Conservation (phyloP, 2,113 vertebrate genomes). For the Microtus ochrogaster region DNA sequence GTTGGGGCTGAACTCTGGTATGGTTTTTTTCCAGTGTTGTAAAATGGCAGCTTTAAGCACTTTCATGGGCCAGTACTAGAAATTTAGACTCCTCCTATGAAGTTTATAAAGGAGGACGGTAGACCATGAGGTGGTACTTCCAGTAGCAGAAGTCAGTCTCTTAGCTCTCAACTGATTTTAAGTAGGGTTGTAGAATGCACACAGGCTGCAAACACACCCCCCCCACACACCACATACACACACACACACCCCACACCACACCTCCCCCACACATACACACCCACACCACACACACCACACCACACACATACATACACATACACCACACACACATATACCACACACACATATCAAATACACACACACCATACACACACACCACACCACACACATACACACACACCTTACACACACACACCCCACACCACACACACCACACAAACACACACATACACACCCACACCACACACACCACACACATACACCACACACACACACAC, state of each 20-base stretch:
- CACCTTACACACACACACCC: not conserved
- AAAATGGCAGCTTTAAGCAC: not conserved
- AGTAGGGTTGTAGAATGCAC: not conserved
- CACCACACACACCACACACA: not conserved
- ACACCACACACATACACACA: not conserved
- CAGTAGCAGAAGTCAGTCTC: not conserved
- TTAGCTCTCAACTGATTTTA: not conserved
- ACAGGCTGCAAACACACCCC: not conserved
- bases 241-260: no score
- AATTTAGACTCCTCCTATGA: not conserved
- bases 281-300: no score
- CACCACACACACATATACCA: not conserved
- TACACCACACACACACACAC: not conserved
- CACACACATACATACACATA: not conserved
- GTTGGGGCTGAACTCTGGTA: not conserved
- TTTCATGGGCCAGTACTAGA: not conserved
- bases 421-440: no score
- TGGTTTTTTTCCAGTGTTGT: not conserved
- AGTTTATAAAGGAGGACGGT: not conserved
- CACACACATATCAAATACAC: not conserved
- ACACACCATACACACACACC: not conserved
- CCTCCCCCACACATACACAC: not conserved
- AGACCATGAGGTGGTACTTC: not conserved
- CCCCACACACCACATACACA: no score
- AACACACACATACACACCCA: not conserved